These are phyloP conservation scores for Gastrophysa polygoni DNA, from an alignment of 2,888 invertebrate genomes.

Conservation along the genomic window DNA sequence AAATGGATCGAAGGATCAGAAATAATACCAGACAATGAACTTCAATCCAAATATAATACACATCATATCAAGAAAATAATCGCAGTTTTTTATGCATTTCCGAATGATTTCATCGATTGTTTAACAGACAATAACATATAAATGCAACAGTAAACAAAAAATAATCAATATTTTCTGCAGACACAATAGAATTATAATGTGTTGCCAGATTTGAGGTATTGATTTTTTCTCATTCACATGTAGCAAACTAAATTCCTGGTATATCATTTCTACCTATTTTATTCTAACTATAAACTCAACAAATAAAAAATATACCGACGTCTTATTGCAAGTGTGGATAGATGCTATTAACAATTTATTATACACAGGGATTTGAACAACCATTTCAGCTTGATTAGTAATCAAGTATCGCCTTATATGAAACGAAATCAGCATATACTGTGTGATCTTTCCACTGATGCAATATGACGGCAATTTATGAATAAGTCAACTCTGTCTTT, in stretches of 20 bases:
- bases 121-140: constrained; percentile 9
- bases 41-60: constrained; percentile 48
- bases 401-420: too few relatives aligned
- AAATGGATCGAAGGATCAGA: neutral
- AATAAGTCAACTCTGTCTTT: constrained; percentile 45
- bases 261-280: neutral
- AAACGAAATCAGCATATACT: too few relatives aligned
- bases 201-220: too few relatives aligned
- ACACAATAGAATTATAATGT: too few relatives aligned
- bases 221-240: neutral
- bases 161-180: too few relatives aligned
- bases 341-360: neutral
- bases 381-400: too few relatives aligned
- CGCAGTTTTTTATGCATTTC: constrained; percentile 32
- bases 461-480: neutral
- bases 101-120: constrained; percentile 2
- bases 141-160: neutral
- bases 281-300: neutral
- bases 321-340: neutral
- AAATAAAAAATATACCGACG: neutral
- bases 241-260: neutral
- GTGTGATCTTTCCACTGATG: neutral
- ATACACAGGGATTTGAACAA: too few relatives aligned
- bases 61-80: constrained; percentile 51
- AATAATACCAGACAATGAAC: constrained; percentile 3